Percentiles rank a stretch among this genome's conserved stretches.
These are phyloP conservation scores for Aurelia aurita complex sp. Pacific DNA, from an alignment of 30 jellyfish, hydroid and myxozoan genomes.

Conservation along the genomic window DNA sequence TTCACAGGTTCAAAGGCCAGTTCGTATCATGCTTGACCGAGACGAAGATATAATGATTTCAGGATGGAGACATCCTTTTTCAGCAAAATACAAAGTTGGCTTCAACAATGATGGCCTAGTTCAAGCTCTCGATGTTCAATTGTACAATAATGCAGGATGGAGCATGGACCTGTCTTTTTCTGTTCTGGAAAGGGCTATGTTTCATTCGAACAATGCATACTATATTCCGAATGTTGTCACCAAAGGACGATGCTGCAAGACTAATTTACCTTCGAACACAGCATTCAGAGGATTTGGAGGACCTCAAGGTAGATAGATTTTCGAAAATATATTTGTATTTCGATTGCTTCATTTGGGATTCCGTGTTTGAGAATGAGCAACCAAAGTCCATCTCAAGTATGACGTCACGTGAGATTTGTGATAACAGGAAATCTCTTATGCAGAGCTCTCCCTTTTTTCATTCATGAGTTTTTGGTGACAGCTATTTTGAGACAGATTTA, in stretches of 20 bases:
- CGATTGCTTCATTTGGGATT: too few species aligned
- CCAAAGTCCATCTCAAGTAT: too few species aligned
- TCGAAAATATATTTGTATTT: too few species aligned
- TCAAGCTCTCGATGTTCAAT: conserved; percentile 23
- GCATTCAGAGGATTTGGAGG: conserved; percentile 70
- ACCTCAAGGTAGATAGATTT: conserved; percentile 50
- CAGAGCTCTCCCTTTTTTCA: too few species aligned
- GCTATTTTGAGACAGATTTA: too few species aligned
- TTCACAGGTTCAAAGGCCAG: conserved; percentile 28
- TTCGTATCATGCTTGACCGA: conserved; percentile 54
- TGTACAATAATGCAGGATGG: conserved; percentile 51
- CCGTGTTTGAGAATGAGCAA: too few species aligned
- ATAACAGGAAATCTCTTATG: too few species aligned
- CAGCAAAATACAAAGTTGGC: conserved; percentile 54
- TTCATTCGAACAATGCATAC: conserved; percentile 16
- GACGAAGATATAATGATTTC: conserved; percentile 53
- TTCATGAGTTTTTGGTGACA: too few species aligned
- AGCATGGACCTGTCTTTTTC: conserved; percentile 22
- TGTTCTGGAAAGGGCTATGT: conserved; percentile 41
- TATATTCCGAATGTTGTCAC: conserved; percentile 27
- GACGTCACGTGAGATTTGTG: too few species aligned
- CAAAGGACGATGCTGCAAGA: conserved; percentile 52
- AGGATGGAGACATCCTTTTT: conserved; percentile 54
- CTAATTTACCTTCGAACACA: conserved; percentile 56
- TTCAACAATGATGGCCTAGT: conserved; percentile 44